A percentile compares a stretch with the other conserved stretches of the same genome.
Conservation (phyloP, 1,140 invertebrate genomes). For the Acromyrmex charruanus region DNA sequence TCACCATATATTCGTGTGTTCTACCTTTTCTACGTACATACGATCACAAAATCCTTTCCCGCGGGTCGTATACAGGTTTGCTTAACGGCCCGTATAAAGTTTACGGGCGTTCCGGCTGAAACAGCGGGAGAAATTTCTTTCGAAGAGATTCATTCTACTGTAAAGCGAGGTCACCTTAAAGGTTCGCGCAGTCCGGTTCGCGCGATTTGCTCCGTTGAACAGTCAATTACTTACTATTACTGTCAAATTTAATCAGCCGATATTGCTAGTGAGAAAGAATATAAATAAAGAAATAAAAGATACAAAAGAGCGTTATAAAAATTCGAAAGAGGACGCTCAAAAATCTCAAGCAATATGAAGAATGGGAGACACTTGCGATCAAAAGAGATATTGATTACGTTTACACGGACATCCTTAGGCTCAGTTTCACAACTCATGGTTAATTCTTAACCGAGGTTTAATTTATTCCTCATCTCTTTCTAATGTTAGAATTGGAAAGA, state of each 20-base stretch:
- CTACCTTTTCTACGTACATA: conserved; percentile 26
- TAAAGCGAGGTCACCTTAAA: conserved; percentile 16
- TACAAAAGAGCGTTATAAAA: not conserved
- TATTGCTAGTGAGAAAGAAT: not conserved
- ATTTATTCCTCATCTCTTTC: too few relatives aligned
- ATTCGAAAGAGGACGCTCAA: not conserved
- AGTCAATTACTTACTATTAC: conserved; percentile 3
- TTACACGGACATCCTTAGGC: too few relatives aligned
- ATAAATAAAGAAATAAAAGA: not conserved
- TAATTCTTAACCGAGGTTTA: too few relatives aligned
- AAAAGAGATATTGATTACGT: not conserved
- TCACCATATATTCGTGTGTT: conserved; percentile 33
- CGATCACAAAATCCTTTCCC: conserved; percentile 39
- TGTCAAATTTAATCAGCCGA: not conserved
- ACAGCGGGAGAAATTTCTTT: conserved; percentile 69
- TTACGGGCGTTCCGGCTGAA: conserved; percentile 68
- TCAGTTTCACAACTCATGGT: too few relatives aligned
- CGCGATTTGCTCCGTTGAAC: not conserved
- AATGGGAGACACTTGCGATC: not conserved
- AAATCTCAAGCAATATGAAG: too few relatives aligned
- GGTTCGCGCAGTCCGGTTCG: not conserved
- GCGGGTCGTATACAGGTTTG: conserved; percentile 68
- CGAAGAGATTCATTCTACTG: conserved; percentile 58
- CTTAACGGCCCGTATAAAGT: conserved; percentile 74
- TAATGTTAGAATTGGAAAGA: too few relatives aligned